A percentile compares a stretch with the other conserved stretches of the same genome.
Conservation (phyloP, 1,140 invertebrate species). For the Procambarus clarkii region DNA sequence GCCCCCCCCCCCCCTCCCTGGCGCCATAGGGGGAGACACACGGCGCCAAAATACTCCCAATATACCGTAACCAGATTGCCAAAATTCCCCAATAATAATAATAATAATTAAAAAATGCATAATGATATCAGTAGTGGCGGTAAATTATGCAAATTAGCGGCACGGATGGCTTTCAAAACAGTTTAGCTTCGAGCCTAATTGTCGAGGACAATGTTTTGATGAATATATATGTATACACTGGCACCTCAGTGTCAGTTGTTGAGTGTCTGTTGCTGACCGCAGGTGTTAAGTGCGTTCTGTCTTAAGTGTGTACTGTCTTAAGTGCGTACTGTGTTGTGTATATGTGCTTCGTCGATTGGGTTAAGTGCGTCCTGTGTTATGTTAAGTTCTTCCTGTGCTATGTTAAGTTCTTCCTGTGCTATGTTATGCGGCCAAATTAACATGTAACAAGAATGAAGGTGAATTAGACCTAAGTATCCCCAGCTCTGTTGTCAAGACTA, state of each 20-base stretch:
- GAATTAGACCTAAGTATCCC: background rate
- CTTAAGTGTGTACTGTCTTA: background rate
- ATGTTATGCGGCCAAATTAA: background rate
- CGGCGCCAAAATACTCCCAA: background rate
- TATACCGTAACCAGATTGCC: constrained; percentile 12
- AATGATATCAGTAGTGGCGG: constrained; percentile 31
- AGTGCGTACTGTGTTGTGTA: background rate
- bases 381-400: background rate
- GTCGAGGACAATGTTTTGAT: constrained; percentile 15
- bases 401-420: background rate
- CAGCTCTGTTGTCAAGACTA: background rate
- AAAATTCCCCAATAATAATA: constrained; percentile 33
- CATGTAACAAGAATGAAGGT: background rate
- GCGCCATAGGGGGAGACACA: no score
- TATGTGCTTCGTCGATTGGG: background rate
- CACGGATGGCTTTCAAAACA: constrained; percentile 28
- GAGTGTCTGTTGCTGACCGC: background rate
- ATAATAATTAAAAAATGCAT: constrained; percentile 8
- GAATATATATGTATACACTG: background rate
- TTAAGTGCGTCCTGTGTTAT: background rate
- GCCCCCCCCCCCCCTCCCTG: no score
- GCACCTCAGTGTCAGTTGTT: background rate
- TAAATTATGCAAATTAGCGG: constrained; percentile 49
- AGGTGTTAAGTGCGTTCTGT: background rate
- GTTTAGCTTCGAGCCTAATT: constrained; percentile 32